Conservation (phyloP, 2,888 invertebrate species). For the Spilarctia lutea region DNA sequence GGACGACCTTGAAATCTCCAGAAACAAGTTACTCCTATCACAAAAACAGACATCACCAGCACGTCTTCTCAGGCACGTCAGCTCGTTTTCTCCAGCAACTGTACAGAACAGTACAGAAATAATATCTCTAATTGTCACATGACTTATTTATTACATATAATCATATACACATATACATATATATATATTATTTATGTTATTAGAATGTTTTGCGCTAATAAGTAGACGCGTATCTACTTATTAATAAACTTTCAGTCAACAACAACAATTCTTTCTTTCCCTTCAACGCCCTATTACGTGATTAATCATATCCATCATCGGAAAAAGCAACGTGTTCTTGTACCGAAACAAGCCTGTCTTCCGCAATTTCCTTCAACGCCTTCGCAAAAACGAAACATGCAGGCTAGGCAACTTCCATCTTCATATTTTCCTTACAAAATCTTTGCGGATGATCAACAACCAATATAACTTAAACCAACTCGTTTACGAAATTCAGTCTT, state of each 20-base stretch:
- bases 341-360: slow-evolving; percentile 52
- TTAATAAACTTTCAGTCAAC: slow-evolving; percentile 24
- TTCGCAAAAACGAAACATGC: slow-evolving; percentile 60
- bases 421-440: slow-evolving; percentile 63
- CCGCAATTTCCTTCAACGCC: slow-evolving; percentile 54
- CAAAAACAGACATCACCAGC: no score
- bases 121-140: not conserved
- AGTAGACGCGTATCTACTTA: not conserved
- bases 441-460: slow-evolving; percentile 53
- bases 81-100: no score
- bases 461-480: slow-evolving; percentile 31
- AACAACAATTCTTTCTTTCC: slow-evolving; percentile 38
- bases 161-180: not conserved
- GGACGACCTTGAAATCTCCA: no score
- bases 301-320: slow-evolving; percentile 57
- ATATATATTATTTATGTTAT: no score
- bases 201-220: not conserved
- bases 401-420: slow-evolving; percentile 61
- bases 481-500: not conserved
- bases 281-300: slow-evolving; percentile 48
- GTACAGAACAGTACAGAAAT: no score
- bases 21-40: no score
- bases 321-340: slow-evolving; percentile 47
- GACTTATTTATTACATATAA: no score
- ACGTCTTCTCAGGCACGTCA: no score